Conservation (phyloP, 2,113 vertebrate species). For the Ornithorhynchus anatinus region DNA sequence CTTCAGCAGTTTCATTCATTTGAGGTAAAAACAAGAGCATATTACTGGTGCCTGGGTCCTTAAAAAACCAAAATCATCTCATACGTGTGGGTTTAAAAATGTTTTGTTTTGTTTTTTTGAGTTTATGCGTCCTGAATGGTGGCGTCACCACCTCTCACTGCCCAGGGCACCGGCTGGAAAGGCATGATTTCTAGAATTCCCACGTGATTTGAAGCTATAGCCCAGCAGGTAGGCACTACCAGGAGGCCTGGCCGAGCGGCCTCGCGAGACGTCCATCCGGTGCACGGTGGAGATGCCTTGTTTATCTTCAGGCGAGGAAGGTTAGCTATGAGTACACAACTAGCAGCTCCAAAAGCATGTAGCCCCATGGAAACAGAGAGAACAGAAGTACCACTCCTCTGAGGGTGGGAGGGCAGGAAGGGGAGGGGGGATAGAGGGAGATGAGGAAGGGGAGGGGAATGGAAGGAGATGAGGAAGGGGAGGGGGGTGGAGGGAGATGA, state of each 20-base stretch:
- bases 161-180: constrained; percentile 49
- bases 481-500: not conserved
- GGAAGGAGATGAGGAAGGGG: not conserved
- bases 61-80: constrained; percentile 59
- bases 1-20: constrained; percentile 47
- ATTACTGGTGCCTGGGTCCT: constrained; percentile 54
- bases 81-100: constrained; percentile 51
- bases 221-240: not conserved
- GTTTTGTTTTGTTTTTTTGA: constrained; percentile 71
- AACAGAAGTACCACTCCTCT: no score
- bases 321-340: not conserved
- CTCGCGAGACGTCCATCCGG: constrained; percentile 4
- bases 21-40: constrained; percentile 62
- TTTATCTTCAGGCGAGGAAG: not conserved
- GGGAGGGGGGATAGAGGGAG: not conserved
- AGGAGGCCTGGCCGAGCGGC: constrained; percentile 9
- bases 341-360: constrained; percentile 6
- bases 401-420: no score
- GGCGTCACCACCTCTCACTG: constrained; percentile 64
- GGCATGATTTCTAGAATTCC: no score
- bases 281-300: not conserved
- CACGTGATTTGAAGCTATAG: no score
- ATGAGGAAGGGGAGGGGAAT: not conserved
- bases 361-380: no score
- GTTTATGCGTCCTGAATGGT: constrained; percentile 62